phyloP scores from a whole-genome alignment of 2,797 vertebrate genomes.

The Spinus olivaceus region DNA sequence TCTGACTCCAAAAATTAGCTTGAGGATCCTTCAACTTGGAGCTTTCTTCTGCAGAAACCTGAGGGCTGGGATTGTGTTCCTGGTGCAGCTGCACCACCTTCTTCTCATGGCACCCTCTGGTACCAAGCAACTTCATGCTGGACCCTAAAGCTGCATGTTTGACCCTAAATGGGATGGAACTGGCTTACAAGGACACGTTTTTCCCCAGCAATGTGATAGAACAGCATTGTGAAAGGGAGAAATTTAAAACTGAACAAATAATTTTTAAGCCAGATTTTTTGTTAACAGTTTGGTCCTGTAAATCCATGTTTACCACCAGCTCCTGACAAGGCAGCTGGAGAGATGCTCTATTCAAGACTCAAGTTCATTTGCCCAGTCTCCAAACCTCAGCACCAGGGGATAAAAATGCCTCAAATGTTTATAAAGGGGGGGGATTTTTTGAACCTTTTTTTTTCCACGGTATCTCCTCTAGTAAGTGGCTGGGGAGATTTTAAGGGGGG shows the following conservation, averaged over 20 bases:
- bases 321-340: conserved; percentile 21
- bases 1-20: not conserved
- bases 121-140: not conserved
- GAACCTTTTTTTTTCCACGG: accelerated
- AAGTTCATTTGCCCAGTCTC: not conserved
- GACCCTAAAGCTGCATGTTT: not conserved
- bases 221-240: not conserved
- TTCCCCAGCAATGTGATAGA: not conserved
- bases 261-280: not conserved
- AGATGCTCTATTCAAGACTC: not conserved
- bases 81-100: not conserved
- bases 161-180: not conserved
- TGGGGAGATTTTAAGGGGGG: not conserved
- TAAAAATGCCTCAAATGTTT: conserved; percentile 1
- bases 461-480: not conserved
- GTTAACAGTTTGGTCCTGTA: not conserved
- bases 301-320: conserved; percentile 4
- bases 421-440: not conserved
- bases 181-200: not conserved
- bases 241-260: not conserved
- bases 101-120: not conserved
- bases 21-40: not conserved
- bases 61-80: not conserved
- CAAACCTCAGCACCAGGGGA: not conserved
- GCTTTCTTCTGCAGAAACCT: not conserved